phyloP scores from a whole-genome alignment of 2,888 invertebrate genomes.

The Phytoseiulus persimilis region DNA sequence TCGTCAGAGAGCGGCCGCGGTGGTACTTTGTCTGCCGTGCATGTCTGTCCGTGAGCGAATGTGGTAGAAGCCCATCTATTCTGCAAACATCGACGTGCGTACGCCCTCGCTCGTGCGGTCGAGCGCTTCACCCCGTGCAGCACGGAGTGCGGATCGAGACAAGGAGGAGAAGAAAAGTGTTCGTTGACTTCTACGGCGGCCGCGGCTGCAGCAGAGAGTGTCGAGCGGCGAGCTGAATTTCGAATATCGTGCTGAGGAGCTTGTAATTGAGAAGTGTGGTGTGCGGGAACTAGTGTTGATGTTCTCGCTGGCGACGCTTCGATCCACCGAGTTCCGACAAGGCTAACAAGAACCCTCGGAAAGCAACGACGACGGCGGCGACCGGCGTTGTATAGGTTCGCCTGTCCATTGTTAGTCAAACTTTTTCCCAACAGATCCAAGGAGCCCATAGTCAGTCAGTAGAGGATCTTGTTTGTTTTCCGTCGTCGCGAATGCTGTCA shows the following conservation, averaged over 20 bases:
- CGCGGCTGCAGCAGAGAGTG: not conserved
- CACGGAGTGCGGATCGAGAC: not conserved
- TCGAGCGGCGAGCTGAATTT: not conserved
- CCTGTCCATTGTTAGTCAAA: too few species aligned
- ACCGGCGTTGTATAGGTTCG: too few species aligned
- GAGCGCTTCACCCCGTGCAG: not conserved
- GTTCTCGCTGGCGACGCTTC: too few species aligned
- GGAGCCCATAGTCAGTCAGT: too few species aligned
- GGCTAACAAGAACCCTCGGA: too few species aligned
- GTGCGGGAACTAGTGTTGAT: too few species aligned
- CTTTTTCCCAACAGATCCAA: too few species aligned
- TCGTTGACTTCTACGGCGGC: not conserved
- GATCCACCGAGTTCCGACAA: too few species aligned
- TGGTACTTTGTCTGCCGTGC: not conserved
- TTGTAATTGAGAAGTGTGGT: not conserved
- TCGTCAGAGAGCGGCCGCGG: not conserved
- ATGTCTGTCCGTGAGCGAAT: not conserved
- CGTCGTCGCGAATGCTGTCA: too few species aligned
- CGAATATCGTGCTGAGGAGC: not conserved
- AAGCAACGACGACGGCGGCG: too few species aligned
- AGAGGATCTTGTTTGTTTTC: too few species aligned
- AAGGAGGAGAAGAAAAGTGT: not conserved
- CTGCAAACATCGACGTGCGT: not conserved
- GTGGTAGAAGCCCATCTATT: not conserved
- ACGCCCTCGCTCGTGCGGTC: not conserved